Evolutionary conservation across 1,140 invertebrate genomes (phyloP), one percentile per base, ranked within the genome.

Genomic region (Hypothenemus hampei): DNA sequence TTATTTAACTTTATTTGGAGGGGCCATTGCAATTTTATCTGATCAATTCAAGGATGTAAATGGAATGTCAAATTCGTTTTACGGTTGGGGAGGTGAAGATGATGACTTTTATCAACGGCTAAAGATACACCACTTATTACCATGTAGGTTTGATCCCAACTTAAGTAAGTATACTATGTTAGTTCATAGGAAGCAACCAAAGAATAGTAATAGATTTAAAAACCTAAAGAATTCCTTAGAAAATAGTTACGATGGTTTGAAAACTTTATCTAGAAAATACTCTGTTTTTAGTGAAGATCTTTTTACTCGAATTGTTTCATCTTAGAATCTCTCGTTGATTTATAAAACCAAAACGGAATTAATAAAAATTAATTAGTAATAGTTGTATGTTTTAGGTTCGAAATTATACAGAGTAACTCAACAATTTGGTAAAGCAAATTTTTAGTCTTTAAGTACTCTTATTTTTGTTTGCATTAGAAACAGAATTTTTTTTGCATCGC

Each of bases 31-130:
- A 15, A 80, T 93, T 45, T 75, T 76, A 6, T 78, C 78, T 24
- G 75, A 81, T 43, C 84, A 89, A 55, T 95, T 86, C 70, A 75
- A 82, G 51, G 70, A 73, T 58, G 82, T 92, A 2, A 97, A 98
- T 75, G 94, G 95, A 2, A 96, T 95, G 78, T 91, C 90, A 10
- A 96, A 95, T 74, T 71, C 82, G 19, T 95, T 88, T 73, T 91
- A 82, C 77, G 91, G 89, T 0, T 92, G 87, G 87, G 89, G 82
- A 49, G 90, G 87, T 29, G 90, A 94, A 75, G 90, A 94, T 73
- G 92, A 95, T 75, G 93, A 97, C 71, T 84, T 97, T 66, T 88
- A 83, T 61, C 73, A 68, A 29, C 72, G 85, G 29, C 66, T 88
- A 26, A 66, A 73, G 20, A 61, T 69, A 31, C 66, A 75, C 56